Evolutionary conservation across 2,888 invertebrate genomes (phyloP).

Genomic region (Eurois occulta): DNA sequence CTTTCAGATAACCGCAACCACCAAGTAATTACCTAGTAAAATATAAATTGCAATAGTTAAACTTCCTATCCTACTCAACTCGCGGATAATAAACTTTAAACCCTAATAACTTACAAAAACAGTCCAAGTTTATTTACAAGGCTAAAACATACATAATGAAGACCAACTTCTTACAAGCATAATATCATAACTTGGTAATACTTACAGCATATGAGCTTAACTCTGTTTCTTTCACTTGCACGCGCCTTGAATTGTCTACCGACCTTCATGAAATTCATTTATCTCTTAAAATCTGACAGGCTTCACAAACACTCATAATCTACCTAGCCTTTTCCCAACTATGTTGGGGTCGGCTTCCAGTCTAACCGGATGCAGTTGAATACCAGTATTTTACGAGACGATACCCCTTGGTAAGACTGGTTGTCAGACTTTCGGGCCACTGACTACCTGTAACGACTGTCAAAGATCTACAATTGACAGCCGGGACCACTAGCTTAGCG

Average conservation of each 20-base stretch:
- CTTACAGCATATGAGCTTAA: not conserved
- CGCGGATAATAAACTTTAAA: conserved; percentile 8
- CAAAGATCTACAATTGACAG: no score
- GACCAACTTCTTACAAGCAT: conserved; percentile 21
- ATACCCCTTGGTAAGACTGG: no score
- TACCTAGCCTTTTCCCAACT: not conserved
- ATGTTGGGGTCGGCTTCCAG: not conserved
- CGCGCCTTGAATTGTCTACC: not conserved
- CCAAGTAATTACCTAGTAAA: not conserved
- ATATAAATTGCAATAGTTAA: conserved; percentile 1
- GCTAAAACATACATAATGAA: not conserved
- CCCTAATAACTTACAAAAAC: not conserved
- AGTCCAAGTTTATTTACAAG: conserved; percentile 15
- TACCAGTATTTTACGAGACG: not conserved
- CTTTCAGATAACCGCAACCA: not conserved
- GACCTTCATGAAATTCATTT: not conserved
- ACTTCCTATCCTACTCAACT: not conserved
- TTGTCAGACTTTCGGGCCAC: no score
- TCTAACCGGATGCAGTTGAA: not conserved
- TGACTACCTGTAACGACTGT: no score
- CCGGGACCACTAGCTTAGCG: no score
- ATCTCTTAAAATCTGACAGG: not conserved
- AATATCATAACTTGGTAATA: conserved; percentile 24
- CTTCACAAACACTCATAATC: not conserved
- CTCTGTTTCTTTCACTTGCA: not conserved